Base-by-base conservation (phyloP, 2,113 vertebrate genomes). In the Calcarius ornatus region DNA sequence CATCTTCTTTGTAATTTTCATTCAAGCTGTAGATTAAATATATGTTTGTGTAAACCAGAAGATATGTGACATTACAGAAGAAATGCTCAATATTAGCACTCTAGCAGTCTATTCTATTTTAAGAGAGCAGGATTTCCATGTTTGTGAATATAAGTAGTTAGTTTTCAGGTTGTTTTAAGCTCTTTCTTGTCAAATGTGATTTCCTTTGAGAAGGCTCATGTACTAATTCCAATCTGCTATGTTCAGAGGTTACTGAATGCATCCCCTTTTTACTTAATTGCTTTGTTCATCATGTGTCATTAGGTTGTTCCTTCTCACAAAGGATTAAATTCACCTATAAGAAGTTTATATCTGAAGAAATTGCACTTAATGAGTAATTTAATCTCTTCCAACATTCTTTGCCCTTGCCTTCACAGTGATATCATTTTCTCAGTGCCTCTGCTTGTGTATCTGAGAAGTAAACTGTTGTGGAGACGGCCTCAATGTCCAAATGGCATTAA, bases 121-220 rank as follows among this genome's bases (percentile, higher is more conserved):
- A 35, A 79, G 88, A 83, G 14, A 45, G 31, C 2, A 19, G 1
- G 51, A 51, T 73, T 94, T 70, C 47, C 33, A 83, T 51, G 28
- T 12, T 66, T 33, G 6, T 47, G 38, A 72, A 22, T 66, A 33
- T 48, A 86, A 73, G 28, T 18, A 54, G 20, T 18, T 73, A 15
- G 3, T 61, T 88, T 91, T 84, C 33, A 63, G 27, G 10, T 24
- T 38, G 35, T 78, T 88, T 80, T 88, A 78, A 92, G 35, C n/a
- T 88, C 68, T 42, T 54, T 73, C n/a, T 54, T 75, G 81, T 84
- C 83, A 92, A 71, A 87, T 79, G 17, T 30, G 35, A 91, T 95
- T 92, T 94, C 43, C 33, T 91, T 92, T 94, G 77, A 89, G 83
- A 92, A 73, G 69, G 66, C 68, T 89, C 11, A 24, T 54, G 35